A percentile compares a stretch with the other conserved stretches of the same genome.
Evolutionary conservation across 2,797 vertebrate genomes (phyloP).

Genomic region (Lithobates pipiens): DNA sequence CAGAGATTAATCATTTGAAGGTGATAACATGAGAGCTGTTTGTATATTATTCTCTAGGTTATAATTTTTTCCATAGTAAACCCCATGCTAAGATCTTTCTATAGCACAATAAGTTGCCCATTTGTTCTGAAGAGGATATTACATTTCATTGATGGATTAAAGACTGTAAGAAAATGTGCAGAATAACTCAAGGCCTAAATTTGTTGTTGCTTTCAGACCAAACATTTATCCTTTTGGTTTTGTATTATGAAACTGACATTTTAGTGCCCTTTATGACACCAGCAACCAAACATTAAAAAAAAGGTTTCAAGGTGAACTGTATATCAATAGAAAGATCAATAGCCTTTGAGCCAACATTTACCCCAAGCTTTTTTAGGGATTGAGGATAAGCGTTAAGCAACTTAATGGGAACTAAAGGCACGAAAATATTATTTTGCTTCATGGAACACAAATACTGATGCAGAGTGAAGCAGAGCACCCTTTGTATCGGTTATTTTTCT

Average conservation of each 20-base stretch:
- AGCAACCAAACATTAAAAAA: constrained; percentile 26
- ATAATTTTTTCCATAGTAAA: too few species aligned
- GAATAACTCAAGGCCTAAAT: background rate
- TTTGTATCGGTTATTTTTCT: background rate
- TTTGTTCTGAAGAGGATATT: background rate
- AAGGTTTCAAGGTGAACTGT: constrained; percentile 31
- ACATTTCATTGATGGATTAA: background rate
- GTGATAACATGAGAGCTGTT: too few species aligned
- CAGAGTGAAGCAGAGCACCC: background rate
- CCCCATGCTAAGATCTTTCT: too few species aligned
- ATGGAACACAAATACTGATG: constrained; percentile 12
- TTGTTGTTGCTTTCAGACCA: background rate
- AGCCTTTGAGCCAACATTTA: constrained; percentile 44
- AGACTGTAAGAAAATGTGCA: background rate
- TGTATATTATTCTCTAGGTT: too few species aligned
- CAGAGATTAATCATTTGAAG: too few species aligned
- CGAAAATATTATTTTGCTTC: constrained; percentile 16
- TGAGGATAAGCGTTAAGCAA: constrained; percentile 20
- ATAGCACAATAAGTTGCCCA: too few species aligned
- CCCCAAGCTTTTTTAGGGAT: constrained; percentile 33
- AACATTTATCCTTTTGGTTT: constrained; percentile 10
- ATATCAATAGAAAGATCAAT: constrained; percentile 49
- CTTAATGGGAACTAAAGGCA: constrained; percentile 16
- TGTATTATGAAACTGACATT: constrained; percentile 52
- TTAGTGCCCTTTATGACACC: constrained; percentile 49